Evolutionary conservation across 2,797 vertebrate species (phyloP), one percentile per base, ranked within the genome.

Genomic region (Sebastes cheni): DNA sequence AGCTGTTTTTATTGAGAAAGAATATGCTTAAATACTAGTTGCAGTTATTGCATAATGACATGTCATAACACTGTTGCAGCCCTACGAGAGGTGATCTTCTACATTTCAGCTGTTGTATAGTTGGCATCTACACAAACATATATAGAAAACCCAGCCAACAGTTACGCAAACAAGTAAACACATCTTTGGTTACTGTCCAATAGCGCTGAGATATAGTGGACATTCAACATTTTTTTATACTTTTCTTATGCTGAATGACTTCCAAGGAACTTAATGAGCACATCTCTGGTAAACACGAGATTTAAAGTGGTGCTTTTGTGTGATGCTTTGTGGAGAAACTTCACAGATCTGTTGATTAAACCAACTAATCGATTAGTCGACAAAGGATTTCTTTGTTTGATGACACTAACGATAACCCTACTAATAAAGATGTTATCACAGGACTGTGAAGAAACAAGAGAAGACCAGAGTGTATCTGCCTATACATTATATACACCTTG

Each of bases 401-500:
- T 8, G 46, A 50, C 46, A 18, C 16, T 8, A 50, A 50, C 8
- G 3, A 46, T 46, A 46, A 46, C 42, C 16, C 42, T 46, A 46
- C 42, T 46, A 46, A 46, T 46, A 46, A 46, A 18, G 16, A 46
- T 46, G 42, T 8, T 8, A 36, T 64, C 56, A 16, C 29, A 70
- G 34, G 22, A 74, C 1, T 18, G 6, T 42, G 8, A 66, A 29
- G 67, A 67, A 70, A 73, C 22, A 23, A 65, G 29, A 68, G 18
- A 67, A 29, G 42, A 79, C 60, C 52, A 75, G 36, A 18, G 20
- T 58, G 27, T 29, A 50, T 75, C 30, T 8, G 32, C 8, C 9
- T 81, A 77, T 84, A 85, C 75, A 77, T 85, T 83, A 59, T 78
- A 77, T 79, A 77, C 72, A 85, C 83, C 81, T 86, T 80, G 78